A percentile compares a stretch with the other conserved stretches of the same genome.
Conservation (phyloP, 1,140 invertebrate species). For the Tyrophagus putrescentiae region DNA sequence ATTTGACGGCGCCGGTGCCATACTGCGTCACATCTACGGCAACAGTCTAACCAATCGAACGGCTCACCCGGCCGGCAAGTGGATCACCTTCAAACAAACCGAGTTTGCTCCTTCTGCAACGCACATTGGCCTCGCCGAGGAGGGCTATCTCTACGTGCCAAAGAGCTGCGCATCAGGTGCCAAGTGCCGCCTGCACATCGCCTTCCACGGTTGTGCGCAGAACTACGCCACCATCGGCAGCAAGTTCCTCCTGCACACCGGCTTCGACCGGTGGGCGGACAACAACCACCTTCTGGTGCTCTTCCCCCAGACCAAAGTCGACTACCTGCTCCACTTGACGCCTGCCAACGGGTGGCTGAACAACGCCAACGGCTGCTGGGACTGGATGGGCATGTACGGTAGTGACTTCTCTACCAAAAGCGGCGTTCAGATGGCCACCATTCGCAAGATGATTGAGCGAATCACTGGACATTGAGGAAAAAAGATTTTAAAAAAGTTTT, state of each 20-base stretch:
- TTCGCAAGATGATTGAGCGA: background rate
- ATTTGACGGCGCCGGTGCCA: background rate
- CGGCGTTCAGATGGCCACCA: background rate
- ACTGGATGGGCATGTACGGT: constrained; percentile 7
- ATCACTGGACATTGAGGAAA: constrained; percentile 6
- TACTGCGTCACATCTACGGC: constrained; percentile 2
- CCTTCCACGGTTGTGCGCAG: constrained; percentile 6
- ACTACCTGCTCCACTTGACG: background rate
- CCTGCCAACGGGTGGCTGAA: background rate
- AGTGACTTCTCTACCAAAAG: background rate
- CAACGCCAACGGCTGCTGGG: constrained; percentile 6
- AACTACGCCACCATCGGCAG: background rate
- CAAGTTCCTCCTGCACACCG: constrained; percentile 1
- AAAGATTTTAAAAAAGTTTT: no score
- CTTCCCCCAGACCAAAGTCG: background rate
- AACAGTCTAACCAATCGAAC: background rate
- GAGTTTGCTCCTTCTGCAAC: background rate
- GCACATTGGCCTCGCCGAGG: background rate
- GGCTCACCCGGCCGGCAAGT: background rate
- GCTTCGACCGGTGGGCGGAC: constrained; percentile 2
- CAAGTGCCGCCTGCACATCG: background rate
- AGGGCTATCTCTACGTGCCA: background rate
- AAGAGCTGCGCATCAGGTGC: background rate
- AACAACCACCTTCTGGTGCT: background rate
- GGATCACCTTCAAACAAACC: background rate